Evolutionary conservation across 1,140 invertebrate species (phyloP).

Genomic region (Micrasema longulum): DNA sequence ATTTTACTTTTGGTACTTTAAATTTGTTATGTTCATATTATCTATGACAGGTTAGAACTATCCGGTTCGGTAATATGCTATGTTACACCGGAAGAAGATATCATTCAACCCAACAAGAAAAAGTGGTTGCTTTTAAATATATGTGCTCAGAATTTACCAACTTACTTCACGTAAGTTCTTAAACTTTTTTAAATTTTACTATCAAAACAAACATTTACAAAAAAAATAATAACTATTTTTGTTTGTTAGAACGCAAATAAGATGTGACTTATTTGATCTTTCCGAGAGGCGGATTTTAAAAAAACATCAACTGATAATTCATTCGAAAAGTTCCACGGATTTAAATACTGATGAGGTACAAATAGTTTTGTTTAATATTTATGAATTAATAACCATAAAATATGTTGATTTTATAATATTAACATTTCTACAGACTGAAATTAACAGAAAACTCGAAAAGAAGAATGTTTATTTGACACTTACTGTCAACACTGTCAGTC

Average conservation of each 20-base stretch:
- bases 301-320: background rate
- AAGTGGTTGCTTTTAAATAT: constrained; percentile 32
- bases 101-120: constrained; percentile 13
- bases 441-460: constrained; percentile 19
- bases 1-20: no score
- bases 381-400: background rate
- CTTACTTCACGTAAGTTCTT: constrained; percentile 9
- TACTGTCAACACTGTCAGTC: constrained; percentile 9
- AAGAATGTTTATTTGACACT: constrained; percentile 20
- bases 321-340: no score
- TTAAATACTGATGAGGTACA: background rate
- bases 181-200: background rate
- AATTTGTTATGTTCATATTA: no score
- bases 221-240: no score
- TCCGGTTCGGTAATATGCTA: background rate
- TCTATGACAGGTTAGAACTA: constrained; percentile 20
- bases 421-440: background rate
- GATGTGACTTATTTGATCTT: constrained; percentile 28
- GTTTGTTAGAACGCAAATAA: constrained; percentile 11
- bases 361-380: background rate
- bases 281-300: constrained; percentile 22
- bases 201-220: no score
- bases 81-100: constrained; percentile 2
- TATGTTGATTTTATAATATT: background rate
- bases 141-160: constrained; percentile 22